phyloP scores from a whole-genome alignment of 2,113 vertebrate species.

The Sebastes schlegelii region DNA sequence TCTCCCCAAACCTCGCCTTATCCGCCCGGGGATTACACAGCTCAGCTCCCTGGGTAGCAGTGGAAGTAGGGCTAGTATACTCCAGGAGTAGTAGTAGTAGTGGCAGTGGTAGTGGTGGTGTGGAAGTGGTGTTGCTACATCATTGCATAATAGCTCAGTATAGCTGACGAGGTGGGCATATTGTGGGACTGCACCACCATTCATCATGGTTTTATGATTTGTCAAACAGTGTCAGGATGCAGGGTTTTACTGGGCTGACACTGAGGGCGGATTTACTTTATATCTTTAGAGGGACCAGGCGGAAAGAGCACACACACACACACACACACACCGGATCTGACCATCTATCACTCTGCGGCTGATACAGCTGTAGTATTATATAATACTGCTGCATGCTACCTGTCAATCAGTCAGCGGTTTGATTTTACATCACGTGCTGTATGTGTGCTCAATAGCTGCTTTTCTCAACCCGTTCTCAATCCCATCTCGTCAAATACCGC shows the following conservation, averaged over 20 bases:
- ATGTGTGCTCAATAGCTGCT: not conserved
- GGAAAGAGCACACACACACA: slow-evolving; percentile 9
- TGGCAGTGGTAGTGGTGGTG: not conserved
- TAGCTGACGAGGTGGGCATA: slow-evolving; percentile 61
- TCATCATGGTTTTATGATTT: slow-evolving; percentile 76
- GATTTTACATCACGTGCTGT: not conserved
- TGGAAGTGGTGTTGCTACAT: slow-evolving; percentile 60
- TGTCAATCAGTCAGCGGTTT: slow-evolving; percentile 50
- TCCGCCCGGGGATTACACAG: slow-evolving; percentile 75
- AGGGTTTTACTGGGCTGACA: slow-evolving; percentile 58
- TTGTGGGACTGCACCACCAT: slow-evolving; percentile 67
- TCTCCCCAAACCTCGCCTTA: slow-evolving; percentile 72
- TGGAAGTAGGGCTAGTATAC: slow-evolving; percentile 46
- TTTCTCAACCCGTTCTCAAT: too few species aligned
- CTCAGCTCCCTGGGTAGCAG: slow-evolving; percentile 72
- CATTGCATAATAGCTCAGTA: slow-evolving; percentile 60
- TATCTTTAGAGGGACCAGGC: slow-evolving; percentile 21
- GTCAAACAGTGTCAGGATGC: slow-evolving; percentile 67
- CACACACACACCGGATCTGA: slow-evolving; percentile 37
- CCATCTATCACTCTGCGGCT: slow-evolving; percentile 56
- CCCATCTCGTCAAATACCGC: too few species aligned
- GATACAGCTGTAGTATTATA: slow-evolving; percentile 51
- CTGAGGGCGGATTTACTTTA: slow-evolving; percentile 49
- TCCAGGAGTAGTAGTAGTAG: slow-evolving; percentile 32
- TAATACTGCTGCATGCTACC: slow-evolving; percentile 55